Conservation (phyloP, 2,888 invertebrate species). For the Ariolimax columbianus region DNA sequence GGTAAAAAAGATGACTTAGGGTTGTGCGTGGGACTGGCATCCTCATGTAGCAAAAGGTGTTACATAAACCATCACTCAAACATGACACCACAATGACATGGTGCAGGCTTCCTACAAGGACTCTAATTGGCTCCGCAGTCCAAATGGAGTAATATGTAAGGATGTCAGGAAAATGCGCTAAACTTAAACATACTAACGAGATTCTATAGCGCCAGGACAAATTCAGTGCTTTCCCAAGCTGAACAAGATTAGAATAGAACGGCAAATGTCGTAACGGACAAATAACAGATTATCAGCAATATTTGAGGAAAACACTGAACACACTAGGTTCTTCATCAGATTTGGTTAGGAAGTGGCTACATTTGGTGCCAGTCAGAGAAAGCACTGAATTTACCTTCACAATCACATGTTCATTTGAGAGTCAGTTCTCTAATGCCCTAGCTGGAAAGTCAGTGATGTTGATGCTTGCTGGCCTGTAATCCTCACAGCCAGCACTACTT, state of each 20-base stretch:
- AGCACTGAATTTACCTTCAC: conserved; percentile 40
- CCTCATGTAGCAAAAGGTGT: too few species aligned
- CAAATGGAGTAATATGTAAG: too few species aligned
- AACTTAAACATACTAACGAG: neutral
- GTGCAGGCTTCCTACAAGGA: too few species aligned
- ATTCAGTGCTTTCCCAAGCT: conserved; percentile 32
- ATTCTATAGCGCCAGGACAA: neutral
- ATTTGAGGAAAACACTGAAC: conserved; percentile 40
- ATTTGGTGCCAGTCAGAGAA: neutral
- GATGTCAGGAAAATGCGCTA: too few species aligned
- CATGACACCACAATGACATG: too few species aligned
- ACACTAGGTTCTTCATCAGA: neutral
- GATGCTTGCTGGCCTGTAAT: neutral
- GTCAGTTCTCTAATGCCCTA: neutral
- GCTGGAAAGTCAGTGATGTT: neutral
- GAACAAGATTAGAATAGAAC: neutral
- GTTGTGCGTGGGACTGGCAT: too few species aligned
- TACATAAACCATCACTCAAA: too few species aligned
- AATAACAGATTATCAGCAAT: neutral
- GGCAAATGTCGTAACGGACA: neutral
- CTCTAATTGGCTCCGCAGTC: too few species aligned
- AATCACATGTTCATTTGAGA: neutral
- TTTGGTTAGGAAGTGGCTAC: too few species aligned
- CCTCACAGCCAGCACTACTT: neutral
- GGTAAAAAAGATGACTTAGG: too few species aligned